Conservation (phyloP, 2,888 invertebrate genomes). For the Hydriomena furcata region DNA sequence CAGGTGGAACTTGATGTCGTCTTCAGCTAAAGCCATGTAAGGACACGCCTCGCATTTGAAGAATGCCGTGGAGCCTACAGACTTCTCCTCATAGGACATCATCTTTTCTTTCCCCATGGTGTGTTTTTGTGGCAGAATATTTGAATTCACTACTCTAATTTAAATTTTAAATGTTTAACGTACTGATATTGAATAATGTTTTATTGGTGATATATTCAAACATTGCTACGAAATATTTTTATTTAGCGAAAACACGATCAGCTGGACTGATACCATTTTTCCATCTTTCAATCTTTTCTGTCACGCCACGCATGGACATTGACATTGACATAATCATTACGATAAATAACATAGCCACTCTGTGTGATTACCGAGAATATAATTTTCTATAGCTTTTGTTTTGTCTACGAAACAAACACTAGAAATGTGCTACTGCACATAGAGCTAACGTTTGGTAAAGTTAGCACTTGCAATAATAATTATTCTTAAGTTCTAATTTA, state of each 20-base stretch:
- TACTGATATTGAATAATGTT: not conserved
- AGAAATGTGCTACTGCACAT: too few relatives aligned
- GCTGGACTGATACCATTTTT: constrained; percentile 5
- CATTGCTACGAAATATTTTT: not conserved
- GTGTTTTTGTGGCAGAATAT: constrained; percentile 34
- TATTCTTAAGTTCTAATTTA: too few relatives aligned
- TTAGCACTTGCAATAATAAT: too few relatives aligned
- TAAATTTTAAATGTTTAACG: not conserved
- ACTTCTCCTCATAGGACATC: constrained; percentile 77
- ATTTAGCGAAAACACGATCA: constrained; percentile 2
- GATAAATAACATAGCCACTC: too few relatives aligned
- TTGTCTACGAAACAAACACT: too few relatives aligned
- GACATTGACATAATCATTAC: not conserved
- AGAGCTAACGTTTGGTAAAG: too few relatives aligned
- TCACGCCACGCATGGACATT: too few relatives aligned
- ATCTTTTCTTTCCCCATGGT: constrained; percentile 63
- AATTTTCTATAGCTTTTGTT: too few relatives aligned
- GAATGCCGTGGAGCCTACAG: constrained; percentile 76
- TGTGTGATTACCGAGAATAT: too few relatives aligned
- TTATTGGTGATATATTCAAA: too few relatives aligned
- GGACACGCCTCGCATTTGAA: constrained; percentile 82
- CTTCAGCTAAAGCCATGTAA: constrained; percentile 79
- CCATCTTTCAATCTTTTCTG: too few relatives aligned
- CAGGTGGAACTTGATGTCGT: constrained; percentile 79
- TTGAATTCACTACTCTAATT: not conserved